A percentile compares a stretch with the other conserved stretches of the same genome.
phyloP scores from a whole-genome alignment of 2,113 vertebrate genomes.

The Upupa epops region DNA sequence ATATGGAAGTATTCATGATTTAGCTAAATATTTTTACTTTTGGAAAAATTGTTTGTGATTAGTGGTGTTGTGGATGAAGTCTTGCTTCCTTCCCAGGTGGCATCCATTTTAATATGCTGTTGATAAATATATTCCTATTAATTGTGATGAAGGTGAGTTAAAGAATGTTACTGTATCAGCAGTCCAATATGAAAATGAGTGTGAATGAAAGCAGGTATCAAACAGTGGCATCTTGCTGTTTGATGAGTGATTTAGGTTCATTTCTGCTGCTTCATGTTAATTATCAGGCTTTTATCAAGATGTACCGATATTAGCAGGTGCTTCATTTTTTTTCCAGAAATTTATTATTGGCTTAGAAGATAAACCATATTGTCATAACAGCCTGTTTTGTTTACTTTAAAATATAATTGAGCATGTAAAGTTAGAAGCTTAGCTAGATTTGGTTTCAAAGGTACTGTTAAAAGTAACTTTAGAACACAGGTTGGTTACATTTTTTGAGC shows the following conservation, averaged over 20 bases:
- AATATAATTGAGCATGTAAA: not conserved
- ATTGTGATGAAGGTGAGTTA: not conserved
- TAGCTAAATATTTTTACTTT: constrained; percentile 33
- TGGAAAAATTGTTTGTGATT: constrained; percentile 1
- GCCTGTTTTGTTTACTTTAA: not conserved
- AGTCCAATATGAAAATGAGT: not conserved
- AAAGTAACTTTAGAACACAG: not conserved
- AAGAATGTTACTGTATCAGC: not conserved
- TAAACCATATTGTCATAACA: not conserved
- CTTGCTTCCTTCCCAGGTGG: not conserved
- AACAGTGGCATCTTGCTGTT: not conserved
- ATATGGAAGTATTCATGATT: not conserved
- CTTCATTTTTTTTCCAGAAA: constrained; percentile 7
- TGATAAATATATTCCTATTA: constrained; percentile 21
- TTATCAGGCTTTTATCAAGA: not conserved
- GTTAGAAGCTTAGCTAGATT: not conserved
- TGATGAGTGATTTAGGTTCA: not conserved
- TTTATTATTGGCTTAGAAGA: constrained; percentile 14
- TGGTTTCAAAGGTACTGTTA: not conserved
- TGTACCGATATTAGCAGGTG: constrained; percentile 23
- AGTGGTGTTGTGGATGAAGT: not conserved
- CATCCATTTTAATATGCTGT: not conserved
- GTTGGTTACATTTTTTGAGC: not conserved
- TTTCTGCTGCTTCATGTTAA: constrained; percentile 29
- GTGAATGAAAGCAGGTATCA: not conserved